Evolutionary conservation across 2,113 vertebrate species (phyloP).

Genomic region (Eurypyga helias): DNA sequence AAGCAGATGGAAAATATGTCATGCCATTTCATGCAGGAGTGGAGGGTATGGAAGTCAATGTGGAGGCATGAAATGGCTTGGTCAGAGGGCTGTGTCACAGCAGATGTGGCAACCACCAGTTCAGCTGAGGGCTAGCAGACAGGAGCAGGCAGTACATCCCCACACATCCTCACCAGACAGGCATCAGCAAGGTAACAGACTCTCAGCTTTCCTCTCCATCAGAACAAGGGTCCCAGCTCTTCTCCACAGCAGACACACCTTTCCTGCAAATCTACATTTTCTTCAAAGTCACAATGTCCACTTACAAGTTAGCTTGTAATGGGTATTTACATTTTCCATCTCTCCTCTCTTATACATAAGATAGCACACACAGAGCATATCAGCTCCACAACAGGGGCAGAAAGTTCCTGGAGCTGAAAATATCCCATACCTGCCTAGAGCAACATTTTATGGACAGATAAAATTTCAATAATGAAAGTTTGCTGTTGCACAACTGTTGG

Average conservation of each 20-base stretch:
- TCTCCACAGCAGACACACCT: neutral
- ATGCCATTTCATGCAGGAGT: neutral
- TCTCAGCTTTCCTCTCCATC: neutral
- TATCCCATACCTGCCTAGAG: slow-evolving; percentile 6
- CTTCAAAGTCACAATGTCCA: neutral
- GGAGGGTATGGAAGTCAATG: neutral
- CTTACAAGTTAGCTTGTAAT: neutral
- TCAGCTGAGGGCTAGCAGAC: neutral
- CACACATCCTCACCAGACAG: fast-evolving
- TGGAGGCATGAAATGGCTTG: neutral
- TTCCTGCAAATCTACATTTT: neutral
- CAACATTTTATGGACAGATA: slow-evolving; percentile 66
- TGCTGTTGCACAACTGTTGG: slow-evolving; percentile 28
- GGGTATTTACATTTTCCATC: neutral
- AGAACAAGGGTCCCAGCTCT: neutral
- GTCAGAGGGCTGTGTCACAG: neutral
- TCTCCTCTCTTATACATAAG: neutral
- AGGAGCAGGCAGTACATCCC: fast-evolving
- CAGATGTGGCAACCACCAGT: neutral
- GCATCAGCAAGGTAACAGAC: neutral
- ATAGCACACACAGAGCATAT: neutral
- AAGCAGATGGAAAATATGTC: slow-evolving; percentile 7
- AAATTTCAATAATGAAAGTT: slow-evolving; percentile 67
- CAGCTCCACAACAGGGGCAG: too few species aligned
- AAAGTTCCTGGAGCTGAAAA: too few species aligned